A percentile compares a stretch with the other conserved stretches of the same genome.
phyloP scores from a whole-genome alignment of 2,888 invertebrate species.

The Ethmia dodecea region DNA sequence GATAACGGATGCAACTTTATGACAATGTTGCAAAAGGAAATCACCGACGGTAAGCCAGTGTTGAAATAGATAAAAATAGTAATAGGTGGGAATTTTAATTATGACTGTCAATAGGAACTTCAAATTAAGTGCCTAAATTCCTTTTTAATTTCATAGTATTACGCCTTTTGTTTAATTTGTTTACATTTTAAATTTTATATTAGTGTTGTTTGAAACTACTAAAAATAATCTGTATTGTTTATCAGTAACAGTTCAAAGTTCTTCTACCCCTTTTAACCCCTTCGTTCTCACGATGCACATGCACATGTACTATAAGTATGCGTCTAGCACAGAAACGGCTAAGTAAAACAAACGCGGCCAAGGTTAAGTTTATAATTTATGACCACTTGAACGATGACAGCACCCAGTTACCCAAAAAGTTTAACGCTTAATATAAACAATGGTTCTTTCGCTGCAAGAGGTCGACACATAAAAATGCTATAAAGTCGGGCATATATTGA shows the following conservation, averaged over 20 bases:
- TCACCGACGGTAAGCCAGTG: constrained; percentile 28
- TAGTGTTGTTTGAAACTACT: too few species aligned
- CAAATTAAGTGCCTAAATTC: too few species aligned
- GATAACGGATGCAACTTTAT: constrained; percentile 37
- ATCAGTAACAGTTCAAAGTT: too few species aligned
- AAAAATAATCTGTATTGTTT: too few species aligned
- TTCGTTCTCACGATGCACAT: constrained; percentile 69
- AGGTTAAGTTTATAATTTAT: constrained; percentile 74
- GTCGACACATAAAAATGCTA: constrained; percentile 17
- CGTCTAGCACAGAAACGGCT: constrained; percentile 44
- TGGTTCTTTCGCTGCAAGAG: constrained; percentile 32
- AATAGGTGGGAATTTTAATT: too few species aligned
- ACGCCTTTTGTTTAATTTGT: constrained; percentile 19
- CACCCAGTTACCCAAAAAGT: constrained; percentile 44
- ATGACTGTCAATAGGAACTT: too few species aligned
- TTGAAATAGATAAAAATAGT: constrained; percentile 29
- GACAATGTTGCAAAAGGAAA: constrained; percentile 33
- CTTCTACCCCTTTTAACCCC: constrained; percentile 24
- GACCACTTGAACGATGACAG: constrained; percentile 68
- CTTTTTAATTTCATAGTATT: too few species aligned
- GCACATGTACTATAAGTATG: too few species aligned
- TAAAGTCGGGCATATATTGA: constrained; percentile 24
- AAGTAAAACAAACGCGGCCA: constrained; percentile 66
- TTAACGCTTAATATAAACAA: constrained; percentile 54
- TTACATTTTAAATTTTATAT: constrained; percentile 34